phyloP scores from a whole-genome alignment of 1,140 invertebrate species.

The Drosophila trapezifrons region DNA sequence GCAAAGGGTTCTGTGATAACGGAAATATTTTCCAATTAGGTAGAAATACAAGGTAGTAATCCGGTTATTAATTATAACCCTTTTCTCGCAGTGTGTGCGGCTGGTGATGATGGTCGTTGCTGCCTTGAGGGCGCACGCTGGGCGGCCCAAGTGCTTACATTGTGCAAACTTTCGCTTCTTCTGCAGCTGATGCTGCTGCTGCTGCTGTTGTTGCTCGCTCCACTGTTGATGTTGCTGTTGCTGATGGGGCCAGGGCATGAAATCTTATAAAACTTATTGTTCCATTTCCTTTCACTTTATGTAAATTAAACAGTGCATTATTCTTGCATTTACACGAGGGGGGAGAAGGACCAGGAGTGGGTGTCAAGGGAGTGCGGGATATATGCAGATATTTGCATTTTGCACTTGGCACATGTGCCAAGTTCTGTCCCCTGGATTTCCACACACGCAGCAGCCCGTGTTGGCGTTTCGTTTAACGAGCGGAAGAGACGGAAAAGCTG shows the following conservation, averaged over 20 bases:
- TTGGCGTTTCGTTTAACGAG: slow-evolving; percentile 20
- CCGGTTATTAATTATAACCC: background rate
- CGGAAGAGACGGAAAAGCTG: slow-evolving; percentile 26
- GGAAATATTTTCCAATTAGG: background rate
- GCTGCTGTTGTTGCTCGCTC: slow-evolving; percentile 1
- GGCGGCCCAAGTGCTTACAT: slow-evolving; percentile 46
- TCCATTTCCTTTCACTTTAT: slow-evolving; percentile 78
- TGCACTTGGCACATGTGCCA: slow-evolving; percentile 36
- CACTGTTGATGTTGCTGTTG: slow-evolving; percentile 10
- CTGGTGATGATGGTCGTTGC: slow-evolving; percentile 26
- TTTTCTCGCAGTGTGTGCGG: slow-evolving; percentile 12
- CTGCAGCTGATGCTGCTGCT: slow-evolving; percentile 43
- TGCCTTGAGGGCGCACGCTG: slow-evolving; percentile 57
- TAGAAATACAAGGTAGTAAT: too few species aligned
- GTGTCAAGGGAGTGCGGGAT: slow-evolving; percentile 15
- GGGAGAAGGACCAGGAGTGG: background rate
- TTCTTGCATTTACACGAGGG: slow-evolving; percentile 40
- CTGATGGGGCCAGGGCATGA: slow-evolving; percentile 21
- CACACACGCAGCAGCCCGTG: background rate
- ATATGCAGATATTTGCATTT: slow-evolving; percentile 39
- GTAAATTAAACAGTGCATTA: slow-evolving; percentile 74
- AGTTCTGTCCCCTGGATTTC: background rate
- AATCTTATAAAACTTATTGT: slow-evolving; percentile 77
- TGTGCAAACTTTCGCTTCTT: slow-evolving; percentile 75
- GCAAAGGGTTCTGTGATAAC: too few species aligned